Evolutionary conservation across 2,797 vertebrate genomes (phyloP).

Genomic region (Lindbergichthys nudifrons): DNA sequence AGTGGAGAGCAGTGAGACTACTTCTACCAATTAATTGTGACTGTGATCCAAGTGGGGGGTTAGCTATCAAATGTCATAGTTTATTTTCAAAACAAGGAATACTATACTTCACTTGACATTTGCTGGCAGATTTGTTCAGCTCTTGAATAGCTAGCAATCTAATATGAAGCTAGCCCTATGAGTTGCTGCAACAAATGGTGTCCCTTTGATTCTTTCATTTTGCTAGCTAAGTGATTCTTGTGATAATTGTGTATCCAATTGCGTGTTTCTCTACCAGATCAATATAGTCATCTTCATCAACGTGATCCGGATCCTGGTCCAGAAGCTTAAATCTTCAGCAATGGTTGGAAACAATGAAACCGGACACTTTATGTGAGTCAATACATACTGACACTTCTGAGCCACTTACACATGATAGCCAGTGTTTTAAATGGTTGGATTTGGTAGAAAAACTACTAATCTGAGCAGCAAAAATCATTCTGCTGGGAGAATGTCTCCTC

Average conservation of each 20-base stretch:
- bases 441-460: background rate
- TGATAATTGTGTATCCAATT: background rate
- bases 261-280: constrained; percentile 74
- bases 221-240: too few species aligned
- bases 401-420: background rate
- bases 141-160: background rate
- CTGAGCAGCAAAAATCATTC: background rate
- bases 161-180: too few species aligned
- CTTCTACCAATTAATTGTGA: background rate
- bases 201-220: background rate
- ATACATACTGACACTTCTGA: background rate
- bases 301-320: constrained; percentile 89
- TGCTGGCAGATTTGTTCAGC: background rate
- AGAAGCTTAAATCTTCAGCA: constrained; percentile 88
- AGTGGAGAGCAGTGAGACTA: constrained; percentile 64
- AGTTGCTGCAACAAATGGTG: too few species aligned
- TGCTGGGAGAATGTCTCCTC: too few species aligned
- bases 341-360: constrained; percentile 85
- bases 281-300: constrained; percentile 92
- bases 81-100: background rate
- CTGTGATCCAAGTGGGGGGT: background rate
- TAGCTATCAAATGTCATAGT: background rate
- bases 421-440: background rate
- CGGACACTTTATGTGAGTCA: constrained; percentile 89
- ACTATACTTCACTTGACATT: background rate